phyloP scores from a whole-genome alignment of 2,113 vertebrate species.

The Rhinichthys klamathensis region DNA sequence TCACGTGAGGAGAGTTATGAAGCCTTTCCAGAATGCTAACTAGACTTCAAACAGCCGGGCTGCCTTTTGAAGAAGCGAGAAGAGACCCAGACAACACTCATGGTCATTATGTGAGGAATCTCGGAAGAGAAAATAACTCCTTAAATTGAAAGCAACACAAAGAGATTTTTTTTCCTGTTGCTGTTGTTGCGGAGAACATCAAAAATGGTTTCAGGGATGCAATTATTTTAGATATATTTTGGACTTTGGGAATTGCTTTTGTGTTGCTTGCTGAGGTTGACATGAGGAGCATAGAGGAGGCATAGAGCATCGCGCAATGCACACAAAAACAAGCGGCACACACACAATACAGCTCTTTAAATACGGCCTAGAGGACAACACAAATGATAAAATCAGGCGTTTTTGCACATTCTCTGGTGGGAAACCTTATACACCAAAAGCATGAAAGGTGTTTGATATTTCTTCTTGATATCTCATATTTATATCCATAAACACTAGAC shows the following conservation, averaged over 20 bases:
- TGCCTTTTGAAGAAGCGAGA: conserved; percentile 54
- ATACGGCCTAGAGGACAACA: conserved; percentile 29
- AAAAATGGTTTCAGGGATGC: conserved; percentile 61
- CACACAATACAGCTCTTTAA: conserved; percentile 29
- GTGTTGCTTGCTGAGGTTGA: conserved; percentile 54
- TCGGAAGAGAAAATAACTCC: conserved; percentile 52
- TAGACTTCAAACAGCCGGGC: conserved; percentile 56
- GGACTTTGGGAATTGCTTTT: conserved; percentile 57
- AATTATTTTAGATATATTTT: conserved; percentile 61
- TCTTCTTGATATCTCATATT: neutral
- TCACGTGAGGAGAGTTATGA: conserved; percentile 13
- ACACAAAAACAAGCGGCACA: conserved; percentile 38
- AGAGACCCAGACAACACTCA: conserved; percentile 47
- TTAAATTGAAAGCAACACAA: conserved; percentile 58
- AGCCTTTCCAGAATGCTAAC: conserved; percentile 19
- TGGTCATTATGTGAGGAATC: conserved; percentile 52
- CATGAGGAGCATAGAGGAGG: conserved; percentile 37
- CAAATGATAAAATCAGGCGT: conserved; percentile 22
- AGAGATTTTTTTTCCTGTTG: conserved; percentile 35
- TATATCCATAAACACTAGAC: neutral
- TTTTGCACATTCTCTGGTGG: conserved; percentile 19
- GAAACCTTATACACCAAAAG: conserved; percentile 10
- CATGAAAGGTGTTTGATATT: neutral
- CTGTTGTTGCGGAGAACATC: conserved; percentile 50
- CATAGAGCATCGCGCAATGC: neutral